These are phyloP conservation scores for Dinoponera quadriceps DNA, from an alignment of 1,140 invertebrate genomes.

Conservation along the genomic window DNA sequence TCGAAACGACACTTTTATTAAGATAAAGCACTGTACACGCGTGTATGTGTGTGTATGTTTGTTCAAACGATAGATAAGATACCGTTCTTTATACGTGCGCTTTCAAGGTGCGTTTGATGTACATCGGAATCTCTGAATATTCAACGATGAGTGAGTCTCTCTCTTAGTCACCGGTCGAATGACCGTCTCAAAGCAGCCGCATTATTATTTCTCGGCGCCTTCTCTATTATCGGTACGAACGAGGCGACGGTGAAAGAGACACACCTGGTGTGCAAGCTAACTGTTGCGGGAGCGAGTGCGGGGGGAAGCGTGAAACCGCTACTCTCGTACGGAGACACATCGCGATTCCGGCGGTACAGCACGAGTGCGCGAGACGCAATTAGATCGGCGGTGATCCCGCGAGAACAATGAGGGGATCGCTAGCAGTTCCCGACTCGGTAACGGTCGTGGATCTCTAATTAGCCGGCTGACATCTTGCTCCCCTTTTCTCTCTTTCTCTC, in stretches of 20 bases:
- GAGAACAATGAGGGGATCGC: conserved; percentile 44
- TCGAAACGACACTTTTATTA: conserved; percentile 16
- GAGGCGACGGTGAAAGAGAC: conserved; percentile 17
- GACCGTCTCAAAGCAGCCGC: neutral
- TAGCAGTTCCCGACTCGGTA: conserved; percentile 13
- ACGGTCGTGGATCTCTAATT: conserved; percentile 35
- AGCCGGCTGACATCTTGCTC: neutral
- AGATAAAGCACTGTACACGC: neutral
- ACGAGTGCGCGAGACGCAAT: conserved; percentile 11
- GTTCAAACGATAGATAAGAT: neutral
- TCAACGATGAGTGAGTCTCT: too few relatives aligned
- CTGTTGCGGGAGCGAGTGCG: conserved; percentile 10
- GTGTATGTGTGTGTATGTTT: too few relatives aligned
- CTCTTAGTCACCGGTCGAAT: too few relatives aligned
- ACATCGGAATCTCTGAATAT: neutral
- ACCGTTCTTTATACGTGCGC: neutral
- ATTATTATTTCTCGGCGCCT: neutral
- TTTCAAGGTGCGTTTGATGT: neutral
- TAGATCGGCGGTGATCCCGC: neutral
- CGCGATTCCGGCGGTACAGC: neutral
- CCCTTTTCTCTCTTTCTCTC: neutral
- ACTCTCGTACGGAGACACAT: conserved; percentile 31
- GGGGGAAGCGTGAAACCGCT: conserved; percentile 18
- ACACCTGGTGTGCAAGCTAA: neutral
- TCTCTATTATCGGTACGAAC: neutral